These are phyloP conservation scores for Styela plicata DNA, from an alignment of 23 tunicate species.

Conservation along the genomic window DNA sequence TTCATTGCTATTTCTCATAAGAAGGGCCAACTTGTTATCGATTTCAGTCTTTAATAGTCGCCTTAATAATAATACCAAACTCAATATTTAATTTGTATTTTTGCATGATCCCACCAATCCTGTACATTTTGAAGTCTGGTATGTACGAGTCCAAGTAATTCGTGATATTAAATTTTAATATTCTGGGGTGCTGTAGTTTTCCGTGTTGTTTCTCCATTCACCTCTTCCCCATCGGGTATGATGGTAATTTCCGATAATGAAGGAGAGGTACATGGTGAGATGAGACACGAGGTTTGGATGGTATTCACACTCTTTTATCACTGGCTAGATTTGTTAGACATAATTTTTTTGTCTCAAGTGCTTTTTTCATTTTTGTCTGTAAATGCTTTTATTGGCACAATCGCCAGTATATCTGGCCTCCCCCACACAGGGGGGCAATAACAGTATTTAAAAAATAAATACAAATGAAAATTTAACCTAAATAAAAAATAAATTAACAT, in stretches of 20 bases:
- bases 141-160: not conserved
- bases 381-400: too few species aligned
- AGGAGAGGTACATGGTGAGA: not conserved
- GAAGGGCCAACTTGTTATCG: not conserved
- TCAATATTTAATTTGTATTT: not conserved
- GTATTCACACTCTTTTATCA: not conserved
- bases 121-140: not conserved
- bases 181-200: not conserved
- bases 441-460: too few species aligned
- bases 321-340: not conserved
- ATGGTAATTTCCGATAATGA: not conserved
- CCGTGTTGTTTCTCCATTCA: not conserved
- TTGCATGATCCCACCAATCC: not conserved
- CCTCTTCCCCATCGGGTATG: not conserved
- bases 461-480: too few species aligned
- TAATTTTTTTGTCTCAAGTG: not conserved
- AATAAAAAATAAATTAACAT: too few species aligned
- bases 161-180: too few species aligned
- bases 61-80: too few species aligned
- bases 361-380: too few species aligned
- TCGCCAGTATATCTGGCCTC: too few species aligned
- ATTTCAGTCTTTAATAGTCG: not conserved
- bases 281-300: not conserved
- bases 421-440: too few species aligned
- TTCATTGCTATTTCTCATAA: not conserved